Evolutionary conservation across 2,888 invertebrate genomes (phyloP).

Genomic region (Philaethria dido): DNA sequence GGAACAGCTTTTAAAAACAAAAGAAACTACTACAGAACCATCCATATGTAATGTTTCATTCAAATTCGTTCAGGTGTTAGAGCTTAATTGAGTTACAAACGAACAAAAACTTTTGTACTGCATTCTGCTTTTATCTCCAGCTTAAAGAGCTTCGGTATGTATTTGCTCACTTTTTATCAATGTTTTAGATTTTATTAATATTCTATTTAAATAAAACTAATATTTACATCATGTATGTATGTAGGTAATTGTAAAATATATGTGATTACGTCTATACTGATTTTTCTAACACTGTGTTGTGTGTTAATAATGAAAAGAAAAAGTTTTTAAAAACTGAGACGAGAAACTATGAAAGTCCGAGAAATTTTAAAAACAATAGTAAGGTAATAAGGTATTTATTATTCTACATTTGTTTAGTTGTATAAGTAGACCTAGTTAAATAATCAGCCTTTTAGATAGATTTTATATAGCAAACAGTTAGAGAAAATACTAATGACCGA

Average conservation of each 20-base stretch:
- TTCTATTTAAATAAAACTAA: background rate
- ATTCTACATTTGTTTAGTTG: no score
- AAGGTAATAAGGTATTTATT: no score
- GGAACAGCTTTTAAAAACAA: background rate
- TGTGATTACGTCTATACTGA: background rate
- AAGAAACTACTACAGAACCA: constrained; percentile 20
- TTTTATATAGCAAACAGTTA: no score
- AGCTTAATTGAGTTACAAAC: constrained; percentile 40
- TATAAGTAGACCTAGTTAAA: no score
- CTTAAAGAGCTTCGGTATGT: constrained; percentile 21
- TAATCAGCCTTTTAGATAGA: no score
- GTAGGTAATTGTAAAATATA: no score
- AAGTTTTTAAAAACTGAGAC: no score
- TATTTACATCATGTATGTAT: background rate
- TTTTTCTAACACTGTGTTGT: no score
- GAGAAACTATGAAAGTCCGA: no score
- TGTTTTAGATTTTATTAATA: constrained; percentile 16
- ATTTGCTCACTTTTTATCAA: constrained; percentile 29
- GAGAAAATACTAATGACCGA: background rate
- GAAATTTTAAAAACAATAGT: no score
- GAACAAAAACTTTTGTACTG: constrained; percentile 37
- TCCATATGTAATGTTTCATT: constrained; percentile 30
- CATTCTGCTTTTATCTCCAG: constrained; percentile 35
- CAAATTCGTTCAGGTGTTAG: constrained; percentile 39
- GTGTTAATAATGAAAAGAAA: no score